A percentile compares a stretch with the other conserved stretches of the same genome.
These are phyloP conservation scores for Parasteatoda lunata DNA, from an alignment of 2,888 invertebrate species.

Conservation along the genomic window DNA sequence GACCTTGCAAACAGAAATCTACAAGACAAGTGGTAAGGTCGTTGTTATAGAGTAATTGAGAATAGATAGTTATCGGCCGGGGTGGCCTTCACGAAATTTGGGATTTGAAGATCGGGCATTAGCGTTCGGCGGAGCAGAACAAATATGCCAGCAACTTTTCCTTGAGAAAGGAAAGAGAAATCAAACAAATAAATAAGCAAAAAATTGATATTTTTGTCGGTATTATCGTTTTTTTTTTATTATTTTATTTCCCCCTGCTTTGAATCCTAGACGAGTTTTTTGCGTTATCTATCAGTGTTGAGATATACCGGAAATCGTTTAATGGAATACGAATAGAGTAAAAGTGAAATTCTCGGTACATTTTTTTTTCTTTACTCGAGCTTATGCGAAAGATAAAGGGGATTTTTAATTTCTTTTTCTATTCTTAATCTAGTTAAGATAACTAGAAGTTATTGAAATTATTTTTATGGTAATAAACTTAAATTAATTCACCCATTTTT, in stretches of 20 bases:
- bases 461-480: too few species aligned
- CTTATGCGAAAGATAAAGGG: not conserved
- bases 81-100: constrained; percentile 43
- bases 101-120: constrained; percentile 45
- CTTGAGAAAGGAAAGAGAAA: constrained; percentile 40
- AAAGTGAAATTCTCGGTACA: not conserved
- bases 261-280: not conserved
- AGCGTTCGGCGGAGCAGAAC: constrained; percentile 63
- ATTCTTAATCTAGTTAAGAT: too few species aligned
- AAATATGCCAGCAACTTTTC: constrained; percentile 62
- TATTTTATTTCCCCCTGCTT: constrained; percentile 24
- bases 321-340: constrained; percentile 51
- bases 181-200: constrained; percentile 9
- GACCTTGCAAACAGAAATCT: constrained; percentile 56
- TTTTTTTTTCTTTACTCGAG: not conserved
- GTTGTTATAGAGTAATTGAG: constrained; percentile 18
- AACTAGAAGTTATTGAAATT: too few species aligned
- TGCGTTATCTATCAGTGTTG: not conserved
- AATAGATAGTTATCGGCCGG: constrained; percentile 51
- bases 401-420: too few species aligned
- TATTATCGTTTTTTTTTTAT: constrained; percentile 33
- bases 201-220: constrained; percentile 52
- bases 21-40: not conserved
- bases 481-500: too few species aligned
- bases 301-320: constrained; percentile 66